Conservation (phyloP, 1,140 invertebrate species). For the Papilio aristodemus region DNA sequence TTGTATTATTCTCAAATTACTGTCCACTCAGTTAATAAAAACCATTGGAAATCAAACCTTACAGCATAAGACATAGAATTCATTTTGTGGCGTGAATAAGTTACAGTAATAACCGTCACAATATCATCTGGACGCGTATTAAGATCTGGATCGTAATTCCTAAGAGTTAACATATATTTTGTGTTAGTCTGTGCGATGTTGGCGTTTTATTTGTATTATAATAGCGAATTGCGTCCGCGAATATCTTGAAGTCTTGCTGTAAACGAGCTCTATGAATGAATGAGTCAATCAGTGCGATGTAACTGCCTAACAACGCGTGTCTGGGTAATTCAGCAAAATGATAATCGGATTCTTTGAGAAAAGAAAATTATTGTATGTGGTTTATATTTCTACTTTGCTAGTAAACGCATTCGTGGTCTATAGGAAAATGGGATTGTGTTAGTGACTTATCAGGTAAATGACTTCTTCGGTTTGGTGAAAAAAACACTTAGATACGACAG, state of each 20-base stretch:
- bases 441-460: no score
- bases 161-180: slow-evolving; percentile 29
- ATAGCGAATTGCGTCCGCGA: slow-evolving; percentile 27
- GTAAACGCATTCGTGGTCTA: no score
- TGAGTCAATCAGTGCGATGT: slow-evolving; percentile 17
- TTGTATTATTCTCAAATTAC: slow-evolving; percentile 39
- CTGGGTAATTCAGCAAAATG: not conserved
- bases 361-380: no score
- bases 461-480: no score
- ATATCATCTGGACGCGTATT: slow-evolving; percentile 31
- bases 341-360: not conserved
- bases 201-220: slow-evolving; percentile 32
- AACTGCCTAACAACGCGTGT: not conserved
- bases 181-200: slow-evolving; percentile 14
- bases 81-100: not conserved
- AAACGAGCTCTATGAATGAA: slow-evolving; percentile 18
- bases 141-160: slow-evolving; percentile 32
- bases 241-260: slow-evolving; percentile 15
- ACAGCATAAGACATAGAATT: not conserved
- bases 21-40: slow-evolving; percentile 30
- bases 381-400: no score
- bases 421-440: no score
- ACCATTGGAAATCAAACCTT: slow-evolving; percentile 8
- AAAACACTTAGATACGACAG: no score
- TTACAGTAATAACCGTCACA: slow-evolving; percentile 31